Evolutionary conservation across 2,797 vertebrate species (phyloP).

Genomic region (Salmo trutta): DNA sequence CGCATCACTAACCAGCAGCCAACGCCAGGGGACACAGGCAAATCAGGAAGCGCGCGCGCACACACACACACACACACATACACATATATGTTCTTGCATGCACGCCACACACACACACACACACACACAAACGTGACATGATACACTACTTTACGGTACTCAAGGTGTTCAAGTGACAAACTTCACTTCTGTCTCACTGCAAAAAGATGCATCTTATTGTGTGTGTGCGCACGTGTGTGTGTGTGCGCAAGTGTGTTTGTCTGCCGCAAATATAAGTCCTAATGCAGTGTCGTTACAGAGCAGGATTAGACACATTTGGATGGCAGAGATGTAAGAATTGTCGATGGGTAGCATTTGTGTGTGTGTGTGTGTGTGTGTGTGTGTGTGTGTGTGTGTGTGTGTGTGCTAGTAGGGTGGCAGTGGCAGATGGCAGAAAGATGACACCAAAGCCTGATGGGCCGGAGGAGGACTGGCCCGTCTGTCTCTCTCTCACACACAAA

Average conservation of each 20-base stretch:
- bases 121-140: too few relatives aligned
- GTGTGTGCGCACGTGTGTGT: slow-evolving; percentile 25
- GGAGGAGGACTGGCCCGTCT: slow-evolving; percentile 69
- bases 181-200: neutral
- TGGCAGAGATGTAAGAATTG: neutral
- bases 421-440: slow-evolving; percentile 79
- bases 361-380: neutral
- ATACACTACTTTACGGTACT: too few relatives aligned
- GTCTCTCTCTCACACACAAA: slow-evolving; percentile 25
- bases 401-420: slow-evolving; percentile 45
- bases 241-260: slow-evolving; percentile 16
- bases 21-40: slow-evolving; percentile 7
- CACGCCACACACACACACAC: neutral
- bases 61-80: neutral
- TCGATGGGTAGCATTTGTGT: slow-evolving; percentile 7
- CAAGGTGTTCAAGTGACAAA: too few relatives aligned
- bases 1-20: slow-evolving; percentile 44
- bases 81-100: neutral
- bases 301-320: neutral
- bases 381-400: neutral
- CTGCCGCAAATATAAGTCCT: neutral
- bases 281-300: neutral
- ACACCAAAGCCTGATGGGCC: slow-evolving; percentile 74
- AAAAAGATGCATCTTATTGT: neutral
- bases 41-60: neutral